Evolutionary conservation across 2,797 vertebrate species (phyloP), one percentile per base, ranked within the genome.

Genomic region (Lindbergichthys nudifrons): DNA sequence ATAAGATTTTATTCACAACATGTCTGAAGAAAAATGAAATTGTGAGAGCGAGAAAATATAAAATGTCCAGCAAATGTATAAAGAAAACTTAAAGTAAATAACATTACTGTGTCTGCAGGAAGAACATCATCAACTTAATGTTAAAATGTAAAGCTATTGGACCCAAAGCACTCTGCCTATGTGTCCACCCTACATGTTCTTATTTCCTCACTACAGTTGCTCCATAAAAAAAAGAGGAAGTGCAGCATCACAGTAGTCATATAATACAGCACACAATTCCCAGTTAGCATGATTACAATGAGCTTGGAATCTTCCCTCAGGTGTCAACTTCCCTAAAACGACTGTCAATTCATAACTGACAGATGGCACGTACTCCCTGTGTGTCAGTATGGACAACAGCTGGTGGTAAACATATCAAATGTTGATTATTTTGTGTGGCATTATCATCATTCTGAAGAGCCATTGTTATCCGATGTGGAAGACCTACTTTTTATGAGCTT

Each of bases 181-280:
- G 32, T 36, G 32, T 36, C 8, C 32, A 36, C 6, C 30, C 30
- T 30, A 30, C 30, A 36, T 36, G 32, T 9, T 36, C 32, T 36
- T 36, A 36, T 9, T 36, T 36, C 32, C 32, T 36, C 32, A 36
- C 8, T 36, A 9, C 8, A 36, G 32, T 9, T 36, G 32, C 9
- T 36, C 32, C 32, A 36, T 36, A 36, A 0, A 9, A 32, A 30
- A 52, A 57, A 32, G 21, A 77, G 42, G 47, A 80, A 63, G 36
- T 68, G 41, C 13, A 52, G 15, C 5, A 11, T 59, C 21, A 32
- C 3, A 45, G 3, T 58, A 8, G 15, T 47, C 43, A 14, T 11
- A 3, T n/a, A 13, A 26, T 42, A 13, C 43, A 36, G 32, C 32
- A 9, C 32, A 36, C 6, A 70, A 14, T 43, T 3, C 15, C 23